Evolutionary conservation across 2,113 vertebrate genomes (phyloP).

Genomic region (Pollimyrus isidori): DNA sequence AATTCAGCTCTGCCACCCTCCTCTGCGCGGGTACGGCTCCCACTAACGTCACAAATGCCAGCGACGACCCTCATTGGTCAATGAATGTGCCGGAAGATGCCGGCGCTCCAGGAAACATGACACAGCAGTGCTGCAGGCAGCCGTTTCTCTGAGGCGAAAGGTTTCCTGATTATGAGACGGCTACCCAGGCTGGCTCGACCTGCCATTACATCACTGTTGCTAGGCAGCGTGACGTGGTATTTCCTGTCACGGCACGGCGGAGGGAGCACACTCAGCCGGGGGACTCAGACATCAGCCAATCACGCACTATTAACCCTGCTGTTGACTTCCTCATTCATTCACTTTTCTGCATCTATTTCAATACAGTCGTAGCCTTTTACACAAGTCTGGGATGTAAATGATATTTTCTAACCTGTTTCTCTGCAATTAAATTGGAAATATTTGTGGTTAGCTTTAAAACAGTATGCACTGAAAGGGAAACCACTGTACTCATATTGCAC

Average conservation of each 20-base stretch:
- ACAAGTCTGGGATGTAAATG: not conserved
- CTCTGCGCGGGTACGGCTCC: not conserved
- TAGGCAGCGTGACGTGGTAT: constrained; percentile 22
- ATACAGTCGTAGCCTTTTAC: not conserved
- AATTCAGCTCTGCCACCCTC: not conserved
- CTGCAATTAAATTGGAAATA: not conserved
- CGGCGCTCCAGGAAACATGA: not conserved
- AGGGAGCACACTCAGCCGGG: not conserved
- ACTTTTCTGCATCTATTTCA: not conserved
- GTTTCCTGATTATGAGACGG: not conserved
- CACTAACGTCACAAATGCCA: not conserved
- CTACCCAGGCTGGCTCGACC: not conserved
- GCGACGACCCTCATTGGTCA: not conserved
- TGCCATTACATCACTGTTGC: constrained; percentile 24
- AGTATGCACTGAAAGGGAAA: not conserved
- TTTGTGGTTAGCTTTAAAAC: not conserved
- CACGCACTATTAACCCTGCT: not conserved
- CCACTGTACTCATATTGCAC: constrained; percentile 13
- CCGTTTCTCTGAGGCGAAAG: constrained; percentile 10
- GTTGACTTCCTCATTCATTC: not conserved
- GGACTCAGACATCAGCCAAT: not conserved
- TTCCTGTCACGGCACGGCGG: not conserved
- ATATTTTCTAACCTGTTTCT: not conserved
- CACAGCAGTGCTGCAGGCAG: constrained; percentile 13
- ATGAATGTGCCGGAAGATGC: not conserved